Base-by-base conservation (phyloP, 2,888 invertebrate species). In the Andrena hattorfiana region DNA sequence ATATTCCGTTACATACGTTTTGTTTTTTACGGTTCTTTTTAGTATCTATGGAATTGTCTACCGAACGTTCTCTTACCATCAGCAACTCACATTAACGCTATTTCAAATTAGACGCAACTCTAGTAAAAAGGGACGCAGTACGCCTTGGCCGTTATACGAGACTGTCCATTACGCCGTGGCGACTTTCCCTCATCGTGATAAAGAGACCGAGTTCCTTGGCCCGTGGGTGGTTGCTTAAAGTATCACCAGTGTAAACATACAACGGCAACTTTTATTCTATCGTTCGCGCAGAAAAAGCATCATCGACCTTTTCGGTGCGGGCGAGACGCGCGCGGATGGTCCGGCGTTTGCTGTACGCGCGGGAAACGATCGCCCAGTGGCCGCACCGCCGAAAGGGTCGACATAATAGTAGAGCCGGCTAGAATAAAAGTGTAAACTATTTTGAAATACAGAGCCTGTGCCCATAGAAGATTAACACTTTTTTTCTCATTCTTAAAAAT, bases 101-200 rank as follows among this genome's bases (percentile, higher is more conserved):
- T 78, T 71, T 83, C 56, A 59, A 78, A 75, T 63, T 73, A 78
- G 78, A 84, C 70, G 16, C 74, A 70, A 56, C 76, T n/a, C 7
- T 64, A 66, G 23, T 80, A 64, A 42, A 72, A 49, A 51, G n/a
- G 77, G 59, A 68, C 54, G 59, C 72, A 68, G 59, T 75, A 72
- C 35, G 23, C 68, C 51, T 78, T 71, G 69, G 48, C 54, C 64
- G 60, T 76, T 62, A 42, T 75, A 56, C 62, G n/a, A 48, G 54
- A 48, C 75, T 60, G 68, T 54, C 32, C 59, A 72, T 74, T 59
- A 26, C 74, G 42, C 49, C 56, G 56, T 54, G 79, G 49, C 51
- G 76, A 64, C 60, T 51, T 71, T 71, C 23, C 70, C 72, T 66
- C 77, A 67, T 59, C 74, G n/a, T 67, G 77, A 75, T 84, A 82